A percentile compares a stretch with the other conserved stretches of the same genome.
Conservation (phyloP, 2,888 invertebrate species). For the Andrena praecox region DNA sequence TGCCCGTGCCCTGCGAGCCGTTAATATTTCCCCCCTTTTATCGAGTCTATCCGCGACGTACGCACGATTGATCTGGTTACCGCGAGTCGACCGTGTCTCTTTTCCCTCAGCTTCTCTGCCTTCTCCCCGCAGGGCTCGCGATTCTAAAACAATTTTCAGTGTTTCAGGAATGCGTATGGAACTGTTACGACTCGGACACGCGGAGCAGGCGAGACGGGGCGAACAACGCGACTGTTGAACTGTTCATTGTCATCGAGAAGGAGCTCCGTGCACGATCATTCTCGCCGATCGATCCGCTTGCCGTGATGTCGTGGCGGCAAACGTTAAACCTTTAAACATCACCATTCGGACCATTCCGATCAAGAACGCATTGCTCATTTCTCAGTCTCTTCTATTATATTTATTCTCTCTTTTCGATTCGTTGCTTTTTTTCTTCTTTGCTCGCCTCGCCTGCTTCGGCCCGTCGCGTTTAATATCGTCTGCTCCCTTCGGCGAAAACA, state of each 20-base stretch:
- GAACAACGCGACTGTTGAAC: slow-evolving; percentile 49
- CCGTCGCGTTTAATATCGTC: slow-evolving; percentile 37
- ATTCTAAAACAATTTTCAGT: slow-evolving; percentile 31
- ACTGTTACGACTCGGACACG: slow-evolving; percentile 7
- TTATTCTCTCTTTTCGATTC: slow-evolving; percentile 39
- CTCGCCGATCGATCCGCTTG: slow-evolving; percentile 66
- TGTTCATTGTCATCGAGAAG: slow-evolving; percentile 67
- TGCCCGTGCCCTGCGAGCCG: slow-evolving; percentile 16
- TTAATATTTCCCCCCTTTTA: slow-evolving; percentile 54
- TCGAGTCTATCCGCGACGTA: slow-evolving; percentile 43
- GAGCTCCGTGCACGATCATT: slow-evolving; percentile 67
- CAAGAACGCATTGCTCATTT: slow-evolving; percentile 30
- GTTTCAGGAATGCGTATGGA: slow-evolving; percentile 1
- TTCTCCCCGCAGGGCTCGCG: not conserved
- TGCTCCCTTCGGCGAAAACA: slow-evolving; percentile 22
- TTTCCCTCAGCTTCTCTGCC: slow-evolving; percentile 13
- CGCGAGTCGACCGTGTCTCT: slow-evolving; percentile 33
- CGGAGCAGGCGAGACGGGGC: slow-evolving; percentile 6
- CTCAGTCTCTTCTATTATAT: slow-evolving; percentile 40
- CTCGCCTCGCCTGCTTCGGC: not conserved
- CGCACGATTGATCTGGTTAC: slow-evolving; percentile 54
- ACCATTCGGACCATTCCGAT: slow-evolving; percentile 44
- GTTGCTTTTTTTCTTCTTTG: not conserved
- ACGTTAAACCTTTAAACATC: slow-evolving; percentile 71
- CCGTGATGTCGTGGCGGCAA: slow-evolving; percentile 58